phyloP scores from a whole-genome alignment of 35 echinoderm and acorn worm species.

The Heliocidaris tuberculata region DNA sequence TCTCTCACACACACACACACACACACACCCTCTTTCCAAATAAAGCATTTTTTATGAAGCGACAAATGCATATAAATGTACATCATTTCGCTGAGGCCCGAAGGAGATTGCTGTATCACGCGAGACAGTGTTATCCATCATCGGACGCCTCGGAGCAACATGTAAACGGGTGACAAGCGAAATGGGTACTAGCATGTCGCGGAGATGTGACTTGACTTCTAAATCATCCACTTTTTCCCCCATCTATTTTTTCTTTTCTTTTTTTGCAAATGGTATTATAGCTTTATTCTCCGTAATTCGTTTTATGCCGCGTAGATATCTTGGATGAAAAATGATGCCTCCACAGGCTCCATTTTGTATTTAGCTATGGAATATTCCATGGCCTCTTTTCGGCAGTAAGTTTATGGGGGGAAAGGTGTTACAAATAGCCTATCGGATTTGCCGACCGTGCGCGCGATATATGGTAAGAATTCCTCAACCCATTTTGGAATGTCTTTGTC shows the following conservation, averaged over 20 bases:
- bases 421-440: too few species aligned
- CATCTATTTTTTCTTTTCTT: neutral
- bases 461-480: too few species aligned
- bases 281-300: neutral
- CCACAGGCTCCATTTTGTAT: too few species aligned
- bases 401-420: too few species aligned
- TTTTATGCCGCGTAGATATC: too few species aligned
- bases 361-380: too few species aligned
- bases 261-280: neutral
- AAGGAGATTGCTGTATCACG: neutral
- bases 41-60: neutral
- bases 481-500: too few species aligned
- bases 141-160: neutral
- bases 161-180: slow-evolving; percentile 1
- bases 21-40: neutral
- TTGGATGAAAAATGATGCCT: too few species aligned
- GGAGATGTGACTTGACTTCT: neutral
- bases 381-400: too few species aligned
- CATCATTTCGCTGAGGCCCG: slow-evolving; percentile 7
- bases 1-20: too few species aligned
- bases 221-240: neutral
- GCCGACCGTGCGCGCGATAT: too few species aligned
- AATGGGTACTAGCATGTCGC: neutral
- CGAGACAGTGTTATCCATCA: neutral
- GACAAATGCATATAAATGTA: slow-evolving; percentile 18